Base-by-base conservation (phyloP, 2,113 vertebrate species). In the Ifrita kowaldi region DNA sequence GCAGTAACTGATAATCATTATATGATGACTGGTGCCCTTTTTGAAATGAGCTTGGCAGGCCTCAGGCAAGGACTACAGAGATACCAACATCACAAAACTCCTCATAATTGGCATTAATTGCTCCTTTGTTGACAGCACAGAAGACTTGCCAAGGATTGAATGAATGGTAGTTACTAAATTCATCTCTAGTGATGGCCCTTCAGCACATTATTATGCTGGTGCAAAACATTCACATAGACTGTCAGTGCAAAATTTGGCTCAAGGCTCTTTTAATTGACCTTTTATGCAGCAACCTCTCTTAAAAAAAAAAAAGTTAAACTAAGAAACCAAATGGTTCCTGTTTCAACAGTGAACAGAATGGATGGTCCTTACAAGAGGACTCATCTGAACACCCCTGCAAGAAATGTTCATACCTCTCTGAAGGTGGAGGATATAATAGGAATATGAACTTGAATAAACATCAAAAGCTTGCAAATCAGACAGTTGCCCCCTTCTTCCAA, bases 21-120 rank as follows among this genome's bases (percentile, higher is more conserved):
- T 60, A 57, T 79, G 78, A 79, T 87, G 78, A 79, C 78, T 87
- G 37, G 41, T 73, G 57, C 30, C 41, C 49, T 85, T 89, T 87
- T 9, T 76, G 78, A 94, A 93, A 76, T 6, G 22, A 88, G 79
- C 39, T 74, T 88, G 90, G 70, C 79, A 80, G 82, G 67, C 85
- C 94, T 77, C 63, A 93, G 94, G 92, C 92, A 92, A 90, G 83
- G 71, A 86, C 90, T 88, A 82, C 42, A 64, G 57, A 91, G 84
- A 89, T 44, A 94, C 64, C 53, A 94, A 75, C 87, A 93, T 68
- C 92, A 93, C 79, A 90, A 73, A 97, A 90, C 71, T 90, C 79
- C 33, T 95, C 85, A 46, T 91, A 93, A 95, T 90, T 91, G 87
- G 87, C 87, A 94, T 93, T 95, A 96, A 96, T 83, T 90, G 81